These are phyloP conservation scores for Eupithecia subfuscata DNA, from an alignment of 2,888 invertebrate species.

Conservation along the genomic window DNA sequence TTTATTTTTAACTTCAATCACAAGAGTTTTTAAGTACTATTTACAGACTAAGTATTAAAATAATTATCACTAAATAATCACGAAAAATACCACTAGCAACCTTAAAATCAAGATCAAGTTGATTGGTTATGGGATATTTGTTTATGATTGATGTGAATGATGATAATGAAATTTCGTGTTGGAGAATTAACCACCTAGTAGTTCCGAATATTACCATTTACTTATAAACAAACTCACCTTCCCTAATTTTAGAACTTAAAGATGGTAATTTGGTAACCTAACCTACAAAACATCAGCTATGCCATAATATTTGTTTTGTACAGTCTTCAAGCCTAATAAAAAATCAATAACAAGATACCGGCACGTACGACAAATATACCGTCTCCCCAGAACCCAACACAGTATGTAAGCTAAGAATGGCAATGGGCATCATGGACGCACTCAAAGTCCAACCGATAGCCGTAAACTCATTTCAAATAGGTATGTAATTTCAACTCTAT, in stretches of 20 bases:
- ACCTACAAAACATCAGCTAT: background rate
- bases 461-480: conserved; percentile 13
- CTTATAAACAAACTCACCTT: background rate
- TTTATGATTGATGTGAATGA: too few species aligned
- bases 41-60: too few species aligned
- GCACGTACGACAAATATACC: conserved; percentile 9
- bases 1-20: too few species aligned
- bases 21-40: too few species aligned
- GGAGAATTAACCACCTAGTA: too few species aligned
- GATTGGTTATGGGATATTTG: too few species aligned
- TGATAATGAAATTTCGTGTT: too few species aligned
- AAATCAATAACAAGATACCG: conserved; percentile 6
- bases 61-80: too few species aligned
- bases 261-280: background rate
- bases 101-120: too few species aligned
- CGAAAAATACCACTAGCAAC: too few species aligned
- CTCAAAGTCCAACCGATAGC: conserved; percentile 15
- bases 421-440: conserved; percentile 8
- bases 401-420: background rate
- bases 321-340: background rate
- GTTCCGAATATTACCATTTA: background rate
- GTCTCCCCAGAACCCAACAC: conserved; percentile 6
- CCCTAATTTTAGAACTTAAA: background rate
- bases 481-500: conserved; percentile 14
- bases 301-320: background rate